These are phyloP conservation scores for Platygyra sinensis DNA, from an alignment of 64 coral and sea anemone genomes.

Conservation along the genomic window DNA sequence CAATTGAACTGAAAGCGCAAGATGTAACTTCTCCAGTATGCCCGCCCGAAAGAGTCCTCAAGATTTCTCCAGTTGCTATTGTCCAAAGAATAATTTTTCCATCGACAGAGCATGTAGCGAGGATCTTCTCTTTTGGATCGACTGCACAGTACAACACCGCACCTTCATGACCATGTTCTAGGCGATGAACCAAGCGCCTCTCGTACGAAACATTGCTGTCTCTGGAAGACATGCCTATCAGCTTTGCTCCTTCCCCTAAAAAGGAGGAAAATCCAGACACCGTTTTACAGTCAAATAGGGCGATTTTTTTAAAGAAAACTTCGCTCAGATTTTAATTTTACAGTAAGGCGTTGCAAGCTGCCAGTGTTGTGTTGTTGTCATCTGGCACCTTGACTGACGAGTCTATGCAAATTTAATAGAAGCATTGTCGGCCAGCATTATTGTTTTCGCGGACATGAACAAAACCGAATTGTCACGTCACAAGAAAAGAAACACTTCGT, in stretches of 20 bases:
- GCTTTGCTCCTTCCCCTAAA: not conserved
- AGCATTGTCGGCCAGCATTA: not conserved
- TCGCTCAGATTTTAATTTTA: not conserved
- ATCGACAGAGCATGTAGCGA: conserved; percentile 64
- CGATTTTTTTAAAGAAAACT: no score
- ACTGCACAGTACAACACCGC: conserved; percentile 37
- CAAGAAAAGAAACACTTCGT: not conserved
- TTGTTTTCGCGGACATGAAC: not conserved
- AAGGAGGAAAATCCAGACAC: not conserved
- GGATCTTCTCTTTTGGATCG: conserved; percentile 30
- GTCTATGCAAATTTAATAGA: conserved; percentile 36
- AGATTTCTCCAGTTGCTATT: conserved; percentile 49
- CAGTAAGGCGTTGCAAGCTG: not conserved
- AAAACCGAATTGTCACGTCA: not conserved
- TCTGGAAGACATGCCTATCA: conserved; percentile 1
- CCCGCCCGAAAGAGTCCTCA: conserved; percentile 38
- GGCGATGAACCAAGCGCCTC: conserved; percentile 9
- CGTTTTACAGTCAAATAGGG: not conserved
- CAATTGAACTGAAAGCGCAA: conserved; percentile 51
- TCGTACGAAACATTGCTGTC: conserved; percentile 20
- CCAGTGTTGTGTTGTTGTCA: not conserved
- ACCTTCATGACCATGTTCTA: conserved; percentile 21
- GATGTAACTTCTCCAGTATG: conserved; percentile 52
- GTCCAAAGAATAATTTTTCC: conserved; percentile 45
- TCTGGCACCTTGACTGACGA: not conserved